Evolutionary conservation across 2,797 vertebrate species (phyloP).

Genomic region (Leptatherina wallacei): DNA sequence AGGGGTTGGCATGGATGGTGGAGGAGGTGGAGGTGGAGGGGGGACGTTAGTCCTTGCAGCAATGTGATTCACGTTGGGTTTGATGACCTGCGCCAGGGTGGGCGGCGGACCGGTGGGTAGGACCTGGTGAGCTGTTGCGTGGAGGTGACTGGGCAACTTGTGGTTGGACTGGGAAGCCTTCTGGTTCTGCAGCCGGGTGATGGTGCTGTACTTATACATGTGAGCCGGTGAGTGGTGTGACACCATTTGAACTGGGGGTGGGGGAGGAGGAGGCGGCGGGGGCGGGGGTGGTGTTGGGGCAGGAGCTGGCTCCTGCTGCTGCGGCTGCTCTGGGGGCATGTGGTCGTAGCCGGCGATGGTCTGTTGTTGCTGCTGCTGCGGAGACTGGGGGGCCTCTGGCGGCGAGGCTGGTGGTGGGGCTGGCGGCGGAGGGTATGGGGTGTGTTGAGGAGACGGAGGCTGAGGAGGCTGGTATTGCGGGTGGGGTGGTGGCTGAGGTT

Average conservation of each 20-base stretch:
- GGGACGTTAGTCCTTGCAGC: slow-evolving; percentile 81
- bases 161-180: slow-evolving; percentile 63
- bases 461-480: slow-evolving; percentile 36
- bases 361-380: slow-evolving; percentile 27
- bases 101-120: slow-evolving; percentile 44
- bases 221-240: slow-evolving; percentile 83
- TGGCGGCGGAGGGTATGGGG: slow-evolving; percentile 32
- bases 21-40: slow-evolving; percentile 85
- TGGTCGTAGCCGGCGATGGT: slow-evolving; percentile 68
- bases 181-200: slow-evolving; percentile 88
- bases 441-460: slow-evolving; percentile 48
- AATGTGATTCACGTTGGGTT: slow-evolving; percentile 82
- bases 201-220: slow-evolving; percentile 93
- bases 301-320: slow-evolving; percentile 44
- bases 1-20: slow-evolving; percentile 84
- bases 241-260: slow-evolving; percentile 80
- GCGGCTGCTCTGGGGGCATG: slow-evolving; percentile 69
- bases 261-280: slow-evolving; percentile 76
- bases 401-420: not conserved
- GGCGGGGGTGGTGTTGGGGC: slow-evolving; percentile 62
- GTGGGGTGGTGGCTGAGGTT: slow-evolving; percentile 10
- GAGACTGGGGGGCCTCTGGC: slow-evolving; percentile 39
- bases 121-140: slow-evolving; percentile 53
- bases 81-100: slow-evolving; percentile 53
- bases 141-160: slow-evolving; percentile 70